Percentiles rank a stretch among this genome's conserved stretches.
Evolutionary conservation across 2,888 invertebrate genomes (phyloP).

Genomic region (Drosophila tanythrix): DNA sequence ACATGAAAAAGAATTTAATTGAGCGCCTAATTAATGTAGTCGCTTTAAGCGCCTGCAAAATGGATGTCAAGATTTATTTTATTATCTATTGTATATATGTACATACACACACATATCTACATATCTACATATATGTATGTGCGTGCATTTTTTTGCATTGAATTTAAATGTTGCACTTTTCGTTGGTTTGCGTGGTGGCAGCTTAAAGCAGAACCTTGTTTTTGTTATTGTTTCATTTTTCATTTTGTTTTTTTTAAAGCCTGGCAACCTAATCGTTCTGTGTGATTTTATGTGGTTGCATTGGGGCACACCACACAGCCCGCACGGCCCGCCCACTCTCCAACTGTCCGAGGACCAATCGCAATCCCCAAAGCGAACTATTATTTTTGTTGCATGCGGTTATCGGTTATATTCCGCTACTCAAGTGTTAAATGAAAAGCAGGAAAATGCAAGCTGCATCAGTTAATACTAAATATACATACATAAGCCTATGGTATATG

Average conservation of each 20-base stretch:
- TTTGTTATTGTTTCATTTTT: slow-evolving; percentile 25
- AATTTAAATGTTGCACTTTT: slow-evolving; percentile 27
- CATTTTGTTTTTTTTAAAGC: slow-evolving; percentile 29
- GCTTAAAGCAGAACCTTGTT: slow-evolving; percentile 30
- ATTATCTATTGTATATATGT: slow-evolving; percentile 35
- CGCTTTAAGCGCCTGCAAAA: slow-evolving; percentile 36
- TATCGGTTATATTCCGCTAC: slow-evolving; percentile 12
- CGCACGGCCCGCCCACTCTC: slow-evolving; percentile 14
- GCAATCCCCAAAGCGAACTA: background rate
- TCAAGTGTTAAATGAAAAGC: slow-evolving; percentile 32
- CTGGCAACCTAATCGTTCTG: slow-evolving; percentile 66
- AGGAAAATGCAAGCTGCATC: background rate
- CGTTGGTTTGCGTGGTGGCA: slow-evolving; percentile 33
- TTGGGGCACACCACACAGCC: slow-evolving; percentile 58
- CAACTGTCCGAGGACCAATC: background rate
- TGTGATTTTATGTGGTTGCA: slow-evolving; percentile 71
- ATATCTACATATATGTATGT: background rate
- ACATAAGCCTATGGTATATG: background rate
- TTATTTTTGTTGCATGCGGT: slow-evolving; percentile 28
- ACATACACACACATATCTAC: background rate
- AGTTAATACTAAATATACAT: background rate
- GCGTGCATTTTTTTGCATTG: slow-evolving; percentile 20
- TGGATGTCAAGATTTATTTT: slow-evolving; percentile 45
- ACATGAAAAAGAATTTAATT: slow-evolving; percentile 27
- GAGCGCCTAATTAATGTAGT: slow-evolving; percentile 48